phyloP scores from a whole-genome alignment of 2,888 invertebrate genomes.

The Nomada fabriciana region DNA sequence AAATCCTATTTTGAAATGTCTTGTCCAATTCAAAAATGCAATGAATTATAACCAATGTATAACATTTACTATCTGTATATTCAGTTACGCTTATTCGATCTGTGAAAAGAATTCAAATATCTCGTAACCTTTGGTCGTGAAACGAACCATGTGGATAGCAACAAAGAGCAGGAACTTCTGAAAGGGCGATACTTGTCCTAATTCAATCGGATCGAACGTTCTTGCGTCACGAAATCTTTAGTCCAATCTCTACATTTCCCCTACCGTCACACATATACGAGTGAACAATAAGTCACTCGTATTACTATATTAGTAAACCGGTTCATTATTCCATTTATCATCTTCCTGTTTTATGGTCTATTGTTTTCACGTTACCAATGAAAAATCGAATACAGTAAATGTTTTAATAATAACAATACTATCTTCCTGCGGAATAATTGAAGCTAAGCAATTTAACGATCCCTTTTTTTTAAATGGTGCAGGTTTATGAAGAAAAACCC shows the following conservation, averaged over 20 bases:
- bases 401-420: no score
- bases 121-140: neutral
- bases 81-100: neutral
- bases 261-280: neutral
- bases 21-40: no score
- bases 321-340: neutral
- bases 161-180: neutral
- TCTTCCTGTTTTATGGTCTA: no score
- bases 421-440: no score
- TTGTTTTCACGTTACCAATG: no score
- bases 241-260: neutral
- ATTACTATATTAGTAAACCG: neutral
- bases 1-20: no score
- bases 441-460: no score
- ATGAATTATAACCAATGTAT: no score
- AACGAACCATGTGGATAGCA: neutral
- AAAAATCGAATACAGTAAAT: no score
- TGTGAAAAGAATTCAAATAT: neutral
- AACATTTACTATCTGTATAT: neutral
- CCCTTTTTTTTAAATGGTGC: no score
- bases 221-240: neutral
- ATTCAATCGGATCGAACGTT: constrained; percentile 1
- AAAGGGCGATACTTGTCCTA: neutral
- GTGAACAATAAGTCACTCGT: neutral
- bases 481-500: no score